Base-by-base conservation (phyloP, 2,888 invertebrate genomes). In the Stenchaetothrips biformis region DNA sequence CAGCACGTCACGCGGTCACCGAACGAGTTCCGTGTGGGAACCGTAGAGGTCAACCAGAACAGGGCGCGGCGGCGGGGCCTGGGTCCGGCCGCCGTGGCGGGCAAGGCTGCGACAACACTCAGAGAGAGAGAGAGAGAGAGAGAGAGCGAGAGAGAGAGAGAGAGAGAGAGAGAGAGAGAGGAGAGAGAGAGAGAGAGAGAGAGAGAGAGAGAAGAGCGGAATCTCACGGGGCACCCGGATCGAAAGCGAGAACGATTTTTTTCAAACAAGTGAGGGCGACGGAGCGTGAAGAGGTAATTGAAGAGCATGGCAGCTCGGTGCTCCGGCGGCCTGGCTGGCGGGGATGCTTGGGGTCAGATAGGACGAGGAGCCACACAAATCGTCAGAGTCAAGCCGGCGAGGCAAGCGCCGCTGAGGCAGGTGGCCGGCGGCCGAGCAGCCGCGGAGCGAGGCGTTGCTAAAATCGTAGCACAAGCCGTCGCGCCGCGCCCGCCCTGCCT, bases 331-430 rank as follows among this genome's bases (percentile, higher is more conserved):
- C 4, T 0, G 18, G 53, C 53, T 13, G 16, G 9, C 53, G 13
- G 53, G 53, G 53, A 49, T 53, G 53, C 53, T 53, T 53, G 53
- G 53, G 53, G 53, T 53, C 67, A 21, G 67, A 67, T 67, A 67
- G 67, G 67, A 21, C 67, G 67, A n/a, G n/a, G n/a, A n/a, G 67
- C 67, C 67, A 67, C 67, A 67, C n/a, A 67, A 67, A 67, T 67
- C n/a, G 67, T 67, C 67, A 67, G 67, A 18, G 67, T 21, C 67
- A 13, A 53, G 53, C 53, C 37, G 37, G 37, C 37, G 37, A 4
- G 37, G 37, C 53, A 53, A 11, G 11, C 53, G 53, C 37, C 53
- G 53, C 53, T 13, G 53, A 53, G 53, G 53, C 9, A 7, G 13
- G 2, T 16, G 16, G 37, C 37, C 2, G 37, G n/a, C n/a, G 37